These are phyloP conservation scores for Candoia aspera DNA, from an alignment of 2,113 vertebrate species.

Conservation along the genomic window DNA sequence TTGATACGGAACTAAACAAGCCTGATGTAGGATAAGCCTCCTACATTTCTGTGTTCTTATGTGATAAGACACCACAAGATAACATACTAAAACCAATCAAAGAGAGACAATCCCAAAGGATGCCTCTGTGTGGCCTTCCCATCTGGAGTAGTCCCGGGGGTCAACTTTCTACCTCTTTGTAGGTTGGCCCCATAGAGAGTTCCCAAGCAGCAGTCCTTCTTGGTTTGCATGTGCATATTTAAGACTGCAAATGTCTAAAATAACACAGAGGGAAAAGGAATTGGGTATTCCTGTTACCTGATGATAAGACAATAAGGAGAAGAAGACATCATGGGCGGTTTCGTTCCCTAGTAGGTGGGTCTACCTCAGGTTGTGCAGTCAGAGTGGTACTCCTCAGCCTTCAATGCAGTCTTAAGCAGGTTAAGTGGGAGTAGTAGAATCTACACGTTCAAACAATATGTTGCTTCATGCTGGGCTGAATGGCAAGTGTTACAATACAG, in stretches of 20 bases:
- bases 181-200: background rate
- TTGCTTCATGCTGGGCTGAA: constrained; percentile 11
- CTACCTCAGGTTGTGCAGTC: background rate
- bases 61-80: background rate
- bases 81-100: background rate
- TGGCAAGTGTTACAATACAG: constrained; percentile 47
- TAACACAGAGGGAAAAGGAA: background rate
- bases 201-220: background rate
- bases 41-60: background rate
- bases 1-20: background rate
- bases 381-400: background rate
- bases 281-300: constrained; percentile 42
- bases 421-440: background rate
- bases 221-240: constrained; percentile 29
- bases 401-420: background rate
- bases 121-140: background rate
- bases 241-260: constrained; percentile 40
- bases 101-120: background rate
- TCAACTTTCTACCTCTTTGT: background rate
- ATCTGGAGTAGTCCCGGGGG: background rate
- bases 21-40: too few relatives aligned
- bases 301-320: constrained; percentile 38
- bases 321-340: constrained; percentile 24
- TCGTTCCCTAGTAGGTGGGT: constrained; percentile 31
- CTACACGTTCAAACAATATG: background rate